These are phyloP conservation scores for Andrena trimmerana DNA, from an alignment of 2,888 invertebrate genomes.

Conservation along the genomic window DNA sequence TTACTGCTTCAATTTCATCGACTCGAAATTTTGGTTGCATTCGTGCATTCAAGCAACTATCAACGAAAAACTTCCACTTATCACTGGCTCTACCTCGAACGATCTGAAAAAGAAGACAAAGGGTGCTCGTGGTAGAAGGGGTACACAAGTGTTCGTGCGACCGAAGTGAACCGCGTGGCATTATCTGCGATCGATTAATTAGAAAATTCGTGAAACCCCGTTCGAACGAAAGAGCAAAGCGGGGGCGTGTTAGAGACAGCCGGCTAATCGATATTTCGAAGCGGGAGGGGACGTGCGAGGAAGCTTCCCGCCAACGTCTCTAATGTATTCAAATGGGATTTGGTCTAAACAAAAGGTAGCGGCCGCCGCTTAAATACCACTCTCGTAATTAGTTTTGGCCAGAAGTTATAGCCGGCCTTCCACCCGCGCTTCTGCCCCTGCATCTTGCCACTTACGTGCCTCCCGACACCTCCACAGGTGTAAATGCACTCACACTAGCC, in stretches of 20 bases:
- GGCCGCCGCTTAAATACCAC: conserved; percentile 75
- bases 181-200: conserved; percentile 60
- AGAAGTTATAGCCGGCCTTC: conserved; percentile 73
- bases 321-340: conserved; percentile 79
- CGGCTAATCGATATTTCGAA: conserved; percentile 57
- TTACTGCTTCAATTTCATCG: not conserved
- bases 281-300: conserved; percentile 17
- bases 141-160: conserved; percentile 45
- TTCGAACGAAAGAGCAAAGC: conserved; percentile 23
- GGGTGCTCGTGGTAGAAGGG: conserved; percentile 36
- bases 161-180: conserved; percentile 33
- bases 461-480: conserved; percentile 22
- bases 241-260: conserved; percentile 31
- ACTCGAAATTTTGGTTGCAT: not conserved
- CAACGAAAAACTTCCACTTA: not conserved
- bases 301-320: conserved; percentile 47
- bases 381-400: conserved; percentile 79
- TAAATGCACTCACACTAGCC: not conserved
- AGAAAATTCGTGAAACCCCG: conserved; percentile 53
- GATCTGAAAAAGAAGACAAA: not conserved
- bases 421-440: conserved; percentile 32
- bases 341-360: conserved; percentile 77
- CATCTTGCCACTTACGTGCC: conserved; percentile 45
- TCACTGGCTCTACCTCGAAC: not conserved
- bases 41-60: not conserved